Evolutionary conservation across 2,888 invertebrate genomes (phyloP).

Genomic region (Dolichopus griseipennis): DNA sequence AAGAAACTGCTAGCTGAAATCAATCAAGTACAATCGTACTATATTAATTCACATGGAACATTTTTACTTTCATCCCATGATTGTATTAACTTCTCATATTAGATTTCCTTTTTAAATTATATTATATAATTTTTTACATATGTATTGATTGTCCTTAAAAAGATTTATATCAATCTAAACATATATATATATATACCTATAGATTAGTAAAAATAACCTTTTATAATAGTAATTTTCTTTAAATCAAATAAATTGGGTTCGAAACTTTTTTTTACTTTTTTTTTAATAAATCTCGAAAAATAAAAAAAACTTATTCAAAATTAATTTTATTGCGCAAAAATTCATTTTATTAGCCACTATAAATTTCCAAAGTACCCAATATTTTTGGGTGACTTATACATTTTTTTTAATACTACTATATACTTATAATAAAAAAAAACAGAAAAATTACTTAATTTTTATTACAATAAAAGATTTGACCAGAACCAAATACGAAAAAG

Average conservation of each 20-base stretch:
- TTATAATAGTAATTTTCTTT: not conserved
- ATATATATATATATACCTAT: too few relatives aligned
- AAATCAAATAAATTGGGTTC: not conserved
- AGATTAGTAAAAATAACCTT: not conserved
- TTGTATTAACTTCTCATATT: too few relatives aligned
- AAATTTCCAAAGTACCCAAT: not conserved
- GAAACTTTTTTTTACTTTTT: not conserved
- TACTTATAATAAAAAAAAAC: not conserved
- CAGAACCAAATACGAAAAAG: not conserved
- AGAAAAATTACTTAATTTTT: slow-evolving; percentile 1
- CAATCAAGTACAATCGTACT: too few relatives aligned
- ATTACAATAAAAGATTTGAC: not conserved
- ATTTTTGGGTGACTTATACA: not conserved
- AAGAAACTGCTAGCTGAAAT: too few relatives aligned
- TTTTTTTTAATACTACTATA: too few relatives aligned
- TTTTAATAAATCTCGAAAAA: not conserved
- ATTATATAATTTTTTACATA: too few relatives aligned
- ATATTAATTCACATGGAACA: too few relatives aligned
- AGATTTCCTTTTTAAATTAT: too few relatives aligned
- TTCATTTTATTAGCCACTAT: not conserved
- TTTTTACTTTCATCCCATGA: too few relatives aligned
- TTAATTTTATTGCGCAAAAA: slow-evolving; percentile 1
- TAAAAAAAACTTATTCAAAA: not conserved
- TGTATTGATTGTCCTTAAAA: too few relatives aligned
- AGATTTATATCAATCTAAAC: too few relatives aligned